Evolutionary conservation across 2,888 invertebrate species (phyloP).

Genomic region (Netelia melanura): DNA sequence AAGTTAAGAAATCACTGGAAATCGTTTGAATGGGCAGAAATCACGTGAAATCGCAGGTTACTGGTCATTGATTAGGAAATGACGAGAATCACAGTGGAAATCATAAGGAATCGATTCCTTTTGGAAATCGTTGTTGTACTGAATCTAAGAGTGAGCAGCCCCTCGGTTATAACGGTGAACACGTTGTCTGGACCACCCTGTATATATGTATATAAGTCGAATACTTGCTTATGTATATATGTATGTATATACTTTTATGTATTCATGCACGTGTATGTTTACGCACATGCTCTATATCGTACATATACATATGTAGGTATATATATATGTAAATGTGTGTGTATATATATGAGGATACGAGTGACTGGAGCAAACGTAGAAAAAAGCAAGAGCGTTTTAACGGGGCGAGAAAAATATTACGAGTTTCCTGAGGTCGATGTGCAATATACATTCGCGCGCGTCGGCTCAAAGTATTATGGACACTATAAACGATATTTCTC

Average conservation of each 20-base stretch:
- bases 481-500: background rate
- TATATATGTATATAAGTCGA: background rate
- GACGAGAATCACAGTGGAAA: too few species aligned
- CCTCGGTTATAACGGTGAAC: too few species aligned
- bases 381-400: slow-evolving; percentile 35
- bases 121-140: too few species aligned
- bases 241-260: background rate
- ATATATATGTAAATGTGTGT: background rate
- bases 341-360: background rate
- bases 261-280: background rate
- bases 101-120: too few species aligned
- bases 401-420: slow-evolving; percentile 33
- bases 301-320: background rate
- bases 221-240: background rate
- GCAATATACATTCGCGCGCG: background rate
- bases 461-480: slow-evolving; percentile 1
- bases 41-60: too few species aligned
- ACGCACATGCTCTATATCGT: too few species aligned
- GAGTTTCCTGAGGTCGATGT: slow-evolving; percentile 9
- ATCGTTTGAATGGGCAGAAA: too few species aligned
- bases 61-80: too few species aligned
- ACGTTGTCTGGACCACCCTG: background rate
- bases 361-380: background rate
- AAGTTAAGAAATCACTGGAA: too few species aligned
- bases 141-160: too few species aligned